phyloP scores from a whole-genome alignment of 2,888 invertebrate genomes.

The Temnothorax rugatulus region DNA sequence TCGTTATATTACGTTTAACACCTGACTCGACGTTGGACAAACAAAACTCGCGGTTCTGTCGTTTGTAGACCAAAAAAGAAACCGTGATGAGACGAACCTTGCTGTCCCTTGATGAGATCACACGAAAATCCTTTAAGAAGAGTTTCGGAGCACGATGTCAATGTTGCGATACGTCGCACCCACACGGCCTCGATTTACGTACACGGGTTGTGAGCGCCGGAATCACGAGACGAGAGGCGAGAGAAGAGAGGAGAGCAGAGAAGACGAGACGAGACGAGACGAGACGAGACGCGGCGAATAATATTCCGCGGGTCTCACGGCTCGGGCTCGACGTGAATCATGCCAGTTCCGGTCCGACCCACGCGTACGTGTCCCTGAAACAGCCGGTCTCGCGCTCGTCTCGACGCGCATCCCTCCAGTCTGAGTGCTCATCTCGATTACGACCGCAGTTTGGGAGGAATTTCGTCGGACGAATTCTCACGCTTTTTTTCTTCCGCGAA shows the following conservation, averaged over 20 bases:
- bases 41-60: not conserved
- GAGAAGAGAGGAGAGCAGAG: not conserved
- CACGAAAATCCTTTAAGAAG: conserved; percentile 16
- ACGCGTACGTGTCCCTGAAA: conserved; percentile 81
- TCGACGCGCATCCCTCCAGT: conserved; percentile 68
- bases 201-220: conserved; percentile 21
- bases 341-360: conserved; percentile 85
- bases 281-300: conserved; percentile 62
- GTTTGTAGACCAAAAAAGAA: not conserved
- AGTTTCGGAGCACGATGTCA: conserved; percentile 33
- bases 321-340: conserved; percentile 83
- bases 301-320: conserved; percentile 79
- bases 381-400: conserved; percentile 74
- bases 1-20: not conserved
- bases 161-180: conserved; percentile 28
- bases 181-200: conserved; percentile 29
- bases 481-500: conserved; percentile 38
- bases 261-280: conserved; percentile 32
- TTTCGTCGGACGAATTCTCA: conserved; percentile 39
- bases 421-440: conserved; percentile 68
- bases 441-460: conserved; percentile 46
- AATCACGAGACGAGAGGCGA: conserved; percentile 56
- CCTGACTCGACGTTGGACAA: not conserved
- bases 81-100: not conserved
- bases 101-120: conserved; percentile 14